Conservation (phyloP, 2,888 invertebrate species). For the Mechanitis messenoides region DNA sequence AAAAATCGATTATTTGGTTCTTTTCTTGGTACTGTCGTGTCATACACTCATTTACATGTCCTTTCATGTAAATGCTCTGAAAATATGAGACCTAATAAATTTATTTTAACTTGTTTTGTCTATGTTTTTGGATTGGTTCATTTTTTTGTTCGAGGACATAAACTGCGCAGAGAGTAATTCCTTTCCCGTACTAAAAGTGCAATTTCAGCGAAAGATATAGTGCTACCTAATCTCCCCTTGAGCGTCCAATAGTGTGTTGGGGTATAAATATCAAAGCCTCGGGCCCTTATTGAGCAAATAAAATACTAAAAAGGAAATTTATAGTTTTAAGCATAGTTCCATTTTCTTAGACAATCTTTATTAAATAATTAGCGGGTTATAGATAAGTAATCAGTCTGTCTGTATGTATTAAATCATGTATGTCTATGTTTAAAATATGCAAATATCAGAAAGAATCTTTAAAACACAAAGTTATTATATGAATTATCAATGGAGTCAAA, state of each 20-base stretch:
- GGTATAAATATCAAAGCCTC: conserved; percentile 61
- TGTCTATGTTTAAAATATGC: no score
- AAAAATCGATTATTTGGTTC: conserved; percentile 45
- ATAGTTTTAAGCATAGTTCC: no score
- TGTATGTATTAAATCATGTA: no score
- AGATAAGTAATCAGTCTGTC: no score
- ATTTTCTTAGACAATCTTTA: no score
- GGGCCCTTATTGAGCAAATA: conserved; percentile 71
- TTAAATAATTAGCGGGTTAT: no score
- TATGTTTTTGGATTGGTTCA: no score
- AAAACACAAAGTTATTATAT: not conserved
- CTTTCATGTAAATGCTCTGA: conserved; percentile 19
- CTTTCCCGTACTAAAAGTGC: conserved; percentile 24
- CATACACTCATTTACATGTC: conserved; percentile 17
- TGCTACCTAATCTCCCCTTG: conserved; percentile 59
- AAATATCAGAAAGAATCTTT: no score
- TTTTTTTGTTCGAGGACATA: no score
- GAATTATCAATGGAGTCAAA: conserved; percentile 19
- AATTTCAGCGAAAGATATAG: conserved; percentile 60
- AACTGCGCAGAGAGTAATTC: conserved; percentile 16
- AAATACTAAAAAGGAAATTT: conserved; percentile 51
- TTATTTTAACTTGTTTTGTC: no score
- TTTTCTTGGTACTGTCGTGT: conserved; percentile 34
- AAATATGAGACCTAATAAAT: conserved; percentile 3
- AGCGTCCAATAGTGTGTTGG: conserved; percentile 59